phyloP scores from a whole-genome alignment of 37 sponge, comb jelly and placozoan genomes.

The Tethya wilhelma region DNA sequence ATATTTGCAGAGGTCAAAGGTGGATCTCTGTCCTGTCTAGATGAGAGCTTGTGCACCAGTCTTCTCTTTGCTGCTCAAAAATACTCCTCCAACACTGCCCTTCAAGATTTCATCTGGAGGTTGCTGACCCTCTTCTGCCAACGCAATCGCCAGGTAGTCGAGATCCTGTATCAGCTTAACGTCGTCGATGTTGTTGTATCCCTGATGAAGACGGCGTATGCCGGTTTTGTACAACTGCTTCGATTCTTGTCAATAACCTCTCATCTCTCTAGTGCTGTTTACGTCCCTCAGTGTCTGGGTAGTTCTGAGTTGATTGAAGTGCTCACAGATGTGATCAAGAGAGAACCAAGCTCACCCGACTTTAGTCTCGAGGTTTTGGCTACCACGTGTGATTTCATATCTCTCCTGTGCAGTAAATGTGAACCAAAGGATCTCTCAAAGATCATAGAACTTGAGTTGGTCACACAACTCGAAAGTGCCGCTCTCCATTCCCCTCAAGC shows the following conservation, averaged over 20 bases:
- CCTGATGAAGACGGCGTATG: conserved; percentile 13
- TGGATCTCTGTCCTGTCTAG: not conserved
- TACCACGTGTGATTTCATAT: conserved; percentile 25
- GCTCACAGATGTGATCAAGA: not conserved
- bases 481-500: conserved; percentile 20
- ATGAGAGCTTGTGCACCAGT: conserved; percentile 9
- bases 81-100: conserved; percentile 2
- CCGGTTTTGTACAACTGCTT: not conserved
- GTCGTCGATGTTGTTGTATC: conserved; percentile 6
- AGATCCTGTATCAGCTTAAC: not conserved
- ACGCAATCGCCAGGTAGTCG: not conserved
- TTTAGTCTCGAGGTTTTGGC: not conserved
- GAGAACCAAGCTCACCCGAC: not conserved
- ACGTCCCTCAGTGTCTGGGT: not conserved
- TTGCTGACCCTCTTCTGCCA: conserved; percentile 27
- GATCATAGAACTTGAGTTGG: conserved; percentile 27
- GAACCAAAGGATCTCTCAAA: not conserved
- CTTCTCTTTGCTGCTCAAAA: conserved; percentile 52
- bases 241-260: conserved; percentile 20
- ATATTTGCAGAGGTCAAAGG: conserved; percentile 28
- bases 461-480: conserved; percentile 13
- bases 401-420: conserved; percentile 19
- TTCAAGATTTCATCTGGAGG: conserved; percentile 54
- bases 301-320: not conserved
- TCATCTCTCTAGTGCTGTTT: not conserved